Base-by-base conservation (phyloP, 1,140 invertebrate species). In the Wasmannia auropunctata region DNA sequence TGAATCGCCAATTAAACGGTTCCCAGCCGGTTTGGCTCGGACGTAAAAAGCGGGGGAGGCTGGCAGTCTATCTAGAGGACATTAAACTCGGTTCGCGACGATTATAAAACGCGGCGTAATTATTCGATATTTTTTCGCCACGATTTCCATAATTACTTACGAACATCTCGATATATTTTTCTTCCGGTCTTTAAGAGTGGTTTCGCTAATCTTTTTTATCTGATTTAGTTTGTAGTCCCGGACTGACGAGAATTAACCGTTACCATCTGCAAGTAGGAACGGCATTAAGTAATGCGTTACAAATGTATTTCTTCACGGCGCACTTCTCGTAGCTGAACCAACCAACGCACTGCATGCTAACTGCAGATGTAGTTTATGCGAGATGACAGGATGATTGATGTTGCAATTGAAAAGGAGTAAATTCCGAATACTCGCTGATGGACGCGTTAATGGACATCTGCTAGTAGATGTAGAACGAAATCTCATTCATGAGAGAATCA, bases 1-100 rank as follows among this genome's bases (percentile, higher is more conserved):
- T 83, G 37, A 83, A 83, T 83, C 40, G 67, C 67, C 79, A 83
- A 83, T 83, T 83, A 83, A 81, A 81, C 79, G 67, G n/a, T 58
- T 74, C 46, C 67, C 67, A 72, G 51, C 16, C 37, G 19, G n/a
- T 58, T 81, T 81, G 51, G 46, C 46, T 40, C 34, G 43, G 22
- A 74, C 34, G 40, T 60, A 74, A 83, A 74, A 83, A 60, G 28
- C 25, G 37, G 25, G 25, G 16, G 31, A 83, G 43, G 34, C 40
- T 37, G 77, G 16, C 46, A 16, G n/a, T 83, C 54, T 46, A 60
- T 70, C 34, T 37, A 14, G 34, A 43, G 51, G 25, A 72, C n/a
- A 25, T 43, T 37, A 72, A 58, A 14, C 43, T 25, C 62, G 22
- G 10, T 43, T 74, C 51, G 34, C 43, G 28, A 80, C 65, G 43